Conservation (phyloP, 92 coral and sea anemone genomes). For the Desmophyllum pertusum region DNA sequence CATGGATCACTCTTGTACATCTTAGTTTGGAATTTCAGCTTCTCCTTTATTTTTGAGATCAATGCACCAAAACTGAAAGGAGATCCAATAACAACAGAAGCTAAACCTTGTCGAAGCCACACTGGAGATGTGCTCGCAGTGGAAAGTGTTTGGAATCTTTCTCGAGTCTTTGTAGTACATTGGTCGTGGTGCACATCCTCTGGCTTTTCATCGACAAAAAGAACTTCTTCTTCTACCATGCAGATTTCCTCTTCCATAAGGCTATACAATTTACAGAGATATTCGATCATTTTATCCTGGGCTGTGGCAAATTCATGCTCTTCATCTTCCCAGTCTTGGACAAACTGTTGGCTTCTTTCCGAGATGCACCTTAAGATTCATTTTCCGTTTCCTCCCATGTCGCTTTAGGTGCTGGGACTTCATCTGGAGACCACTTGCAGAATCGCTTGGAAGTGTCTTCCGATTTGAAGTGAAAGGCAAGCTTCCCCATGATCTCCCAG, state of each 20-base stretch:
- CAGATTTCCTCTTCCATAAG: constrained; percentile 21
- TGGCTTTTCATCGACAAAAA: not conserved
- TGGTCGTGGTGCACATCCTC: not conserved
- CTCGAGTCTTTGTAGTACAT: not conserved
- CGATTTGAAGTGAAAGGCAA: not conserved
- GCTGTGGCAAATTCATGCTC: constrained; percentile 13
- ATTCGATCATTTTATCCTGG: not conserved
- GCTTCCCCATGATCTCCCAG: not conserved
- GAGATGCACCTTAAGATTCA: constrained; percentile 12
- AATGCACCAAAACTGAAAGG: not conserved
- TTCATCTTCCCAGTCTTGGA: constrained; percentile 23
- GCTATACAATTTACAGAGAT: not conserved
- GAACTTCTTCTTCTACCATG: constrained; percentile 7
- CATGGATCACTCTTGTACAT: not conserved
- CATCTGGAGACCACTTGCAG: constrained; percentile 13
- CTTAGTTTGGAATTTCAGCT: not conserved
- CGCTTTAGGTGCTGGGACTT: not conserved
- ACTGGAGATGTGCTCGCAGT: not conserved
- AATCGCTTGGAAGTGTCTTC: not conserved
- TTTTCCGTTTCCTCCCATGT: constrained; percentile 14
- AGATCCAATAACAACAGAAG: constrained; percentile 15
- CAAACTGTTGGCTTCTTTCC: constrained; percentile 4
- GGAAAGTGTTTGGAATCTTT: not conserved
- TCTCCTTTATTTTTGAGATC: not conserved
- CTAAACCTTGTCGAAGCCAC: constrained; percentile 30